These are phyloP conservation scores for Therioaphis trifolii DNA, from an alignment of 2,888 invertebrate species.

Conservation along the genomic window DNA sequence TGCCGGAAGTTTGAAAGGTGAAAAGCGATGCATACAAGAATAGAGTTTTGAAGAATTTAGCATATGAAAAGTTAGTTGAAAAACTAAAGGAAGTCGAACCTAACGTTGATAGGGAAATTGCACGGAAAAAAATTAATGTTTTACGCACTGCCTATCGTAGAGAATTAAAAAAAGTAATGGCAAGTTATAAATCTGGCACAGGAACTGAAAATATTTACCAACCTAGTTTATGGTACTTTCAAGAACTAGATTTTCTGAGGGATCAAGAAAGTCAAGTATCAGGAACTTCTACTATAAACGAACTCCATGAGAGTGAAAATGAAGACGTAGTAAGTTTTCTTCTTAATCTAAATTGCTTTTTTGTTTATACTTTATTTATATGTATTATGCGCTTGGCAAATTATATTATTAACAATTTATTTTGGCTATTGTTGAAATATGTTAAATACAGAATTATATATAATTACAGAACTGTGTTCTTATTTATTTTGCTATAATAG, in stretches of 20 bases:
- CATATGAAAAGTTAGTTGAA: slow-evolving; percentile 25
- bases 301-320: slow-evolving; percentile 8
- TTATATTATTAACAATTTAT: slow-evolving; percentile 20
- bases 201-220: slow-evolving; percentile 34
- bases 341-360: no score
- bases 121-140: slow-evolving; percentile 28
- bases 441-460: slow-evolving; percentile 23
- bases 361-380: slow-evolving; percentile 5
- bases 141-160: slow-evolving; percentile 10
- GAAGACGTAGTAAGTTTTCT: no score
- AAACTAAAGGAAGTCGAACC: slow-evolving; percentile 39
- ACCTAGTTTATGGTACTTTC: slow-evolving; percentile 39
- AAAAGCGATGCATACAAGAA: slow-evolving; percentile 12
- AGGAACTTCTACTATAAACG: slow-evolving; percentile 19
- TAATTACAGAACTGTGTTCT: no score
- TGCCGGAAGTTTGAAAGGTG: slow-evolving; percentile 18
- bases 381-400: slow-evolving; percentile 8
- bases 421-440: background rate
- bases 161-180: slow-evolving; percentile 33
- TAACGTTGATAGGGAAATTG: slow-evolving; percentile 9
- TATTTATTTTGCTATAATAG: slow-evolving; percentile 38
- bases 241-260: slow-evolving; percentile 33
- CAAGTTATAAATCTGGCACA: background rate
- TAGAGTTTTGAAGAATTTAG: slow-evolving; percentile 13
- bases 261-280: slow-evolving; percentile 13